A percentile compares a stretch with the other conserved stretches of the same genome.
phyloP scores from a whole-genome alignment of 1,140 invertebrate species.

The Zophobas atratus region DNA sequence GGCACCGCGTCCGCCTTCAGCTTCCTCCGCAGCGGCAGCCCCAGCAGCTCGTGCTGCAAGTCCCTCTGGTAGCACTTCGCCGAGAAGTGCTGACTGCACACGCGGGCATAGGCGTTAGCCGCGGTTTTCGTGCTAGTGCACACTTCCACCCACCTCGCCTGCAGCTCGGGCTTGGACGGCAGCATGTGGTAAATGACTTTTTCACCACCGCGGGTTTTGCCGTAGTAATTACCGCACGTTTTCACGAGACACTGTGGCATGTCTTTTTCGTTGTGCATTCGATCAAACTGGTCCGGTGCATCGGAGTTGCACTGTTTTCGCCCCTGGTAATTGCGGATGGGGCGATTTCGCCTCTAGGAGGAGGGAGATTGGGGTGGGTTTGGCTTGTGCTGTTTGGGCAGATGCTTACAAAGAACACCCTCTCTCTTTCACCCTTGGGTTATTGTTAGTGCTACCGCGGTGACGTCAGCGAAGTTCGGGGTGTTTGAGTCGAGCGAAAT shows the following conservation, averaged over 20 bases:
- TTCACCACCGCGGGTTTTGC: slow-evolving; percentile 69
- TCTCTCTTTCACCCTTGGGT: slow-evolving; percentile 49
- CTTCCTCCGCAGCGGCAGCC: slow-evolving; percentile 70
- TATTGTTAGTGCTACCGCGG: slow-evolving; percentile 53
- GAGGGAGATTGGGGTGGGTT: slow-evolving; percentile 2
- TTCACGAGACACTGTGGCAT: slow-evolving; percentile 73
- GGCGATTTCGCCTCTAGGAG: slow-evolving; percentile 47
- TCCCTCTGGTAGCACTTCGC: slow-evolving; percentile 71
- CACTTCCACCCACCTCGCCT: slow-evolving; percentile 68
- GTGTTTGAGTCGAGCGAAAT: background rate
- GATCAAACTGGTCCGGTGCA: slow-evolving; percentile 24
- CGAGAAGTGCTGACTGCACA: slow-evolving; percentile 72
- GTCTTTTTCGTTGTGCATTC: slow-evolving; percentile 14
- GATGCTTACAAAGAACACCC: slow-evolving; percentile 54
- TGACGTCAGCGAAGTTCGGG: slow-evolving; percentile 56
- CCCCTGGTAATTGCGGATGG: slow-evolving; percentile 5
- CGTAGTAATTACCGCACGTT: slow-evolving; percentile 72
- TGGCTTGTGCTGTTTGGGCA: slow-evolving; percentile 9
- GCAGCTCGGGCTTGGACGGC: slow-evolving; percentile 69
- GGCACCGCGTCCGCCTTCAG: slow-evolving; percentile 70
- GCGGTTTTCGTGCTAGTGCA: slow-evolving; percentile 55
- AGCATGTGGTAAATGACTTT: slow-evolving; percentile 72
- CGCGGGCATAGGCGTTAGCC: slow-evolving; percentile 69
- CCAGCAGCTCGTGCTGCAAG: slow-evolving; percentile 71
- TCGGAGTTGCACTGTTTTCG: slow-evolving; percentile 20